Evolutionary conservation across 2,888 invertebrate genomes (phyloP), one percentile per base, ranked within the genome.

Genomic region (Drosophila fulvimacula): DNA sequence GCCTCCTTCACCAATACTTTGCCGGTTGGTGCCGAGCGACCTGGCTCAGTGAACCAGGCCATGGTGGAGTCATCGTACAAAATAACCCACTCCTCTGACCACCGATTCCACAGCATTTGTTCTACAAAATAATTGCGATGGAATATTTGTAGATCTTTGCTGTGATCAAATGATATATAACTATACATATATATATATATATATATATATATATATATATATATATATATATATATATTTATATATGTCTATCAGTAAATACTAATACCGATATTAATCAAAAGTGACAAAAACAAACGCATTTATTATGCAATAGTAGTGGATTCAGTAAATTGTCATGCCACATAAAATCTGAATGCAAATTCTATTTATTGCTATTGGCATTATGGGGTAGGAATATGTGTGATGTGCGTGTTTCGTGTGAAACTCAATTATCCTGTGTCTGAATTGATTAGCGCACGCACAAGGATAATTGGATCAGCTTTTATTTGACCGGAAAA

Each of bases 41-140:
- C 93, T 7, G 93, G 92, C 73, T 93, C 93, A 92, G 96, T 96
- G 92, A 95, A 97, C 95, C 96, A 96, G n/a, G 96, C 95, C 93
- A 97, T 94, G n/a, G 96, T 96, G 13, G 96, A 96, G 92, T 97
- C 97, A 82, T 96, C 96, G 92, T 96, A 96, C 3, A 97, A 93
- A 51, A 96, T 96, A 73, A 97, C 95, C 96, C 96, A 97, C 91
- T 96, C 96, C 91, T 96, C 96, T 34, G 96, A 95, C 97, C 97
- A 97, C 27, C 96, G 95, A 82, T 91, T 92, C 94, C 96, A 96
- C 81, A 97, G 93, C 82, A 96, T 94, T 92, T 96, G 96, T 73
- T 96, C 97, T 97, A 93, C 0, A 92, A 78, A n/a, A 13, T n/a
- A 0, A 57, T 13, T 11, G 7, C 15, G 11, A 36, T 13, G 24